Base-by-base conservation (phyloP, 2,888 invertebrate species). In the Lacanobia wlatinum region DNA sequence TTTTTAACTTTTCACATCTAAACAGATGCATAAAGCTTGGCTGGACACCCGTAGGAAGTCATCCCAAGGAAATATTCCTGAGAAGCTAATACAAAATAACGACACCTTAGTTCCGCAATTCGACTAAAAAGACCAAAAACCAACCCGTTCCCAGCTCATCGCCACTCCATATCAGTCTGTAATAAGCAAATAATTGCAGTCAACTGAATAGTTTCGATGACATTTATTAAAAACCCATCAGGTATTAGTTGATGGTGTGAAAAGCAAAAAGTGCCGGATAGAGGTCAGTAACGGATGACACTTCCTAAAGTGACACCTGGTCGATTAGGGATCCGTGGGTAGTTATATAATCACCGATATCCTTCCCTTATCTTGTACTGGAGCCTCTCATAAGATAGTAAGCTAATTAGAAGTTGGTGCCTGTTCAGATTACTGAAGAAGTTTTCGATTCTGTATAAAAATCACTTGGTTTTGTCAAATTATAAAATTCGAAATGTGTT, bases 221-320 rank as follows among this genome's bases (percentile, higher is more conserved):
- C 76, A 60, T 76, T 79, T 70, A 90, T 92, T 92, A 92, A 87
- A 92, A 92, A 80, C 76, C 62, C 91, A 91, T 92, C 90, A 92
- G 62, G 50, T 63, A 82, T 80, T 76, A 71, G 72, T 65, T 87
- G 83, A 83, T 81, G 86, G 87, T 89, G 91, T 89, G 91, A 90
- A 86, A 86, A 84, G 66, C 40, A 68, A 50, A 69, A 73, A 78
- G 8, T 69, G 46, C 90, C 90, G 91, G 92, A 91, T 88, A 84
- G 87, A 87, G 90, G 90, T 91, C 91, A 89, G 73, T 88, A 87
- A 86, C 88, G 88, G 90, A 80, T 85, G 48, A 66, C 60, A 86
- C 89, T 91, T 90, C 89, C 88, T 87, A 63, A 43, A 70, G 70
- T 86, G 82, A 83, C 92, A 92, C 90, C 92, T 92, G 91, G 85